Evolutionary conservation across 2,113 vertebrate genomes (phyloP).

Genomic region (Neomonachus schauinslandi): DNA sequence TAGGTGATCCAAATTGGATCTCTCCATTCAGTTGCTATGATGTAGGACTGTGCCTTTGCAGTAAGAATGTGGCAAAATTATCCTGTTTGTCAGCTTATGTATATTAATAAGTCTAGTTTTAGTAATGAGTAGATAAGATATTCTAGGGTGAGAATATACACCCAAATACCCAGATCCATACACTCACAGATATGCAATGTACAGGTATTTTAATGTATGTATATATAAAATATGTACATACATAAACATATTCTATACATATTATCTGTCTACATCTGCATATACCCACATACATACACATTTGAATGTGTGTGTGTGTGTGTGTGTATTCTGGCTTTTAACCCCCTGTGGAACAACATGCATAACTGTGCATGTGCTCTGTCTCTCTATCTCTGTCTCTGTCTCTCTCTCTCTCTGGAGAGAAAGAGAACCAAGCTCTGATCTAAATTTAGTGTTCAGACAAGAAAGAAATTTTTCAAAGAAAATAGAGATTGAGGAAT

Average conservation of each 20-base stretch:
- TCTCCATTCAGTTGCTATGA: background rate
- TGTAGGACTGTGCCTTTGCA: background rate
- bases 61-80: background rate
- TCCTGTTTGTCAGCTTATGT: background rate
- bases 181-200: background rate
- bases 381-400: background rate
- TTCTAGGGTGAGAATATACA: background rate
- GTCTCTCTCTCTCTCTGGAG: background rate
- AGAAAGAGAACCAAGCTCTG: background rate
- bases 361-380: background rate
- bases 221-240: background rate
- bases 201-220: too few species aligned
- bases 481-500: background rate
- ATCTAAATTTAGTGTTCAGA: background rate
- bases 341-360: background rate
- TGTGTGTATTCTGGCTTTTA: background rate
- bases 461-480: background rate
- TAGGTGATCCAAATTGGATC: background rate
- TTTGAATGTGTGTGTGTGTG: background rate
- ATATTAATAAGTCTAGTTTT: background rate
- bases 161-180: background rate
- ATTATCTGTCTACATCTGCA: background rate
- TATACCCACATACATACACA: background rate
- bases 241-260: background rate
- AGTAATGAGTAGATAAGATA: background rate